These are phyloP conservation scores for Elephas maximus DNA, from an alignment of 2,113 vertebrate genomes.

Conservation along the genomic window DNA sequence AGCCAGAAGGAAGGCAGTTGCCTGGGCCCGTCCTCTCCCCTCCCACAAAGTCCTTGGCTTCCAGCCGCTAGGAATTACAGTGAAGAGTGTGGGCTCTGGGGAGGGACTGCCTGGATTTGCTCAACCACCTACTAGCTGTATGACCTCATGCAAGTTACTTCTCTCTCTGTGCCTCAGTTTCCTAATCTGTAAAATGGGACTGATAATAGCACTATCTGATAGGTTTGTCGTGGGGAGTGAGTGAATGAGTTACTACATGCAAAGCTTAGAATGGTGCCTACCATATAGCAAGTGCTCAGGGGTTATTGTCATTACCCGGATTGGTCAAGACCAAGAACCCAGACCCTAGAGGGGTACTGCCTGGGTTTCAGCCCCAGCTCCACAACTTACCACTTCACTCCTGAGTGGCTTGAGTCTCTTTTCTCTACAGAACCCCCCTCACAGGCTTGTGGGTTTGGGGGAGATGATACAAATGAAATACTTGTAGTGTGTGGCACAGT, in stretches of 20 bases:
- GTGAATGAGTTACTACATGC: not conserved
- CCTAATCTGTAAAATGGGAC: not conserved
- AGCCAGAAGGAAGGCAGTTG: not conserved
- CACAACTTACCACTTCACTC: accelerated
- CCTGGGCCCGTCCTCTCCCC: not conserved
- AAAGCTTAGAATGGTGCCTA: not conserved
- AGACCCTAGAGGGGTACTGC: not conserved
- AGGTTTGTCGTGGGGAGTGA: not conserved
- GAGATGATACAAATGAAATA: too few relatives aligned
- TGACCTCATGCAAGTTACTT: not conserved
- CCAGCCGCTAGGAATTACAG: not conserved
- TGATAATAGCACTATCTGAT: not conserved
- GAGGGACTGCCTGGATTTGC: too few relatives aligned
- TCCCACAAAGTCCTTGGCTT: not conserved
- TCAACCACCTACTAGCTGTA: not conserved
- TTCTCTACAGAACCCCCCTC: accelerated
- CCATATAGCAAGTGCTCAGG: not conserved
- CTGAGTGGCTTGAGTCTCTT: too few relatives aligned
- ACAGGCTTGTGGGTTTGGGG: accelerated
- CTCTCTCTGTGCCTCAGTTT: not conserved
- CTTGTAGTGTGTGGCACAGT: accelerated
- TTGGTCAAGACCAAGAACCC: not conserved
- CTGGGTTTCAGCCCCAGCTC: not conserved
- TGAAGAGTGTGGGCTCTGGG: not conserved
- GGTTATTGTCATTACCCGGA: not conserved